Evolutionary conservation across 2,113 vertebrate genomes (phyloP), one percentile per base, ranked within the genome.

Genomic region (Vireo altiloquus): DNA sequence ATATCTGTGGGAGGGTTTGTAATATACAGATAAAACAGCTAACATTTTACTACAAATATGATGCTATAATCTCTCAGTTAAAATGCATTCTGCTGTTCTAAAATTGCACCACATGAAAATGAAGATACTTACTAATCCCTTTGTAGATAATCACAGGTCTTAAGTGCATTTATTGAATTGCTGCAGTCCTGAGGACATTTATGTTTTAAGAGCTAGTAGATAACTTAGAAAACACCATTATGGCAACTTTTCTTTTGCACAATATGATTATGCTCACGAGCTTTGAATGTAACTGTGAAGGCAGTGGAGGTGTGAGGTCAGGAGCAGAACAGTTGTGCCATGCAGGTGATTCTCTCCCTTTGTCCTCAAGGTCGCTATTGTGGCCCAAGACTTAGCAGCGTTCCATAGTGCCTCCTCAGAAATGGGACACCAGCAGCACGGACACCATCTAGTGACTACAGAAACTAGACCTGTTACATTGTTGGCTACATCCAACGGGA

Each of bases 401-500:
- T 99, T 99, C 97, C 99, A 99, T 49, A 98, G 98, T 18, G 98
- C 99, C 64, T 99, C 99, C 10, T 98, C 98, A 53, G 99, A 98
- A 82, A 98, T 99, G 92, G 98, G 98, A 72, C 99, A 99, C 75
- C 99, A 99, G 33, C 99, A 98, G 47, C 98, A 99, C 17, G 98
- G 98, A 52, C 99, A 99, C 95, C 98, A 98, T 39, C 89, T 99
- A 94, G 98, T 98, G 79, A 97, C 98, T 70, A 98, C 98, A 89
- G 98, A 98, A 96, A 92, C 98, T 40, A 98, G 99, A 89, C 99
- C 99, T 40, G 98, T 99, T 90, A 99, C 99, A 2, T 97, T 99
- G 95, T 96, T 99, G 96, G 99, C 99, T 93, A 99, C 99, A 28
- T 99, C 99, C 94, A 99, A 99, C 33, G 99, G 99, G 96, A 99